Percentiles rank a stretch among this genome's conserved stretches.
These are phyloP conservation scores for Ellobium chinense DNA, from an alignment of 2,888 invertebrate genomes.

Conservation along the genomic window DNA sequence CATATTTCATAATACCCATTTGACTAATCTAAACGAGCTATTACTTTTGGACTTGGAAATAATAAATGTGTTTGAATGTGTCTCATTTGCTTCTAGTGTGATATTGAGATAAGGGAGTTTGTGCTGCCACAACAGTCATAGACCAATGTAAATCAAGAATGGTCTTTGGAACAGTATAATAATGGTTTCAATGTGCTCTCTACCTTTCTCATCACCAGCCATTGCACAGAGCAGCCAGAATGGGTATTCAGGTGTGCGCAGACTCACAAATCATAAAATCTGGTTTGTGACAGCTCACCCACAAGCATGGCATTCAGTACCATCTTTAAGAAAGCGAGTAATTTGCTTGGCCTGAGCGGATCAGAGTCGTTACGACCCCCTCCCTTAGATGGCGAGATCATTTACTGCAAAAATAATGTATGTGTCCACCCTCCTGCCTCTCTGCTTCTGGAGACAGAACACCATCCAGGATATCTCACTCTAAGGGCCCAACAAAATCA, in stretches of 20 bases:
- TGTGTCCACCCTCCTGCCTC: slow-evolving; percentile 96
- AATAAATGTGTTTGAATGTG: too few relatives aligned
- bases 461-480: slow-evolving; percentile 95
- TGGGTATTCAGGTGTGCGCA: neutral
- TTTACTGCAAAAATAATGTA: slow-evolving; percentile 92
- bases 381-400: slow-evolving; percentile 81
- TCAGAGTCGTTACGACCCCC: slow-evolving; percentile 71
- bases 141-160: too few relatives aligned
- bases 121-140: too few relatives aligned
- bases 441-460: slow-evolving; percentile 89
- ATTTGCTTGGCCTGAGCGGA: slow-evolving; percentile 71
- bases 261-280: neutral
- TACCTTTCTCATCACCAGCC: too few relatives aligned
- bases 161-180: too few relatives aligned
- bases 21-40: too few relatives aligned
- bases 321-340: slow-evolving; percentile 77
- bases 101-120: too few relatives aligned
- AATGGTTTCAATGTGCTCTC: too few relatives aligned
- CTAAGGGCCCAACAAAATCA: slow-evolving; percentile 83
- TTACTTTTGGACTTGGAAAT: too few relatives aligned
- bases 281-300: neutral
- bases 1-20: too few relatives aligned
- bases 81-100: too few relatives aligned
- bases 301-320: slow-evolving; percentile 70
- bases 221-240: too few relatives aligned